Percentiles rank a stretch among this genome's conserved stretches.
Evolutionary conservation across 2,797 vertebrate genomes (phyloP).

Genomic region (Gymnocypris eckloni): DNA sequence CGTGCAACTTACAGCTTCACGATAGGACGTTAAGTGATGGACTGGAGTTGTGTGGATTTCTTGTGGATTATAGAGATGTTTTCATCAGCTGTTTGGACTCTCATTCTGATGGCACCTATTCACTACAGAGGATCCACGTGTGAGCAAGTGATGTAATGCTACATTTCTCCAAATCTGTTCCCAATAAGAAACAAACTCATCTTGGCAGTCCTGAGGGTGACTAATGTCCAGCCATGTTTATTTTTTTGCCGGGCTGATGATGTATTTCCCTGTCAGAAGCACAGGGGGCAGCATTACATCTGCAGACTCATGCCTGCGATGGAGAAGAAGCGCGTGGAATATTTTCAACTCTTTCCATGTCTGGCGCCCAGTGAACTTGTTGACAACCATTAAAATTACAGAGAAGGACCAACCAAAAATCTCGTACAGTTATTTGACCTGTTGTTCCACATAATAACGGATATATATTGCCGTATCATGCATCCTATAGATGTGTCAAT

Average conservation of each 20-base stretch:
- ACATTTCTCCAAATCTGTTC: neutral
- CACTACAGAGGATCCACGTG: neutral
- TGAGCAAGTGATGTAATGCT: neutral
- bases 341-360: conserved; percentile 37
- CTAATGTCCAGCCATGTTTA: neutral
- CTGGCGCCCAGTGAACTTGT: conserved; percentile 37
- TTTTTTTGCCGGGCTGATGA: neutral
- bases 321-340: conserved; percentile 39
- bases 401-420: neutral
- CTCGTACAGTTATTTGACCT: neutral
- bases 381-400: neutral
- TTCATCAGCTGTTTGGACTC: neutral
- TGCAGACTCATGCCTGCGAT: neutral
- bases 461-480: conserved; percentile 65
- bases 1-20: neutral
- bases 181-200: neutral
- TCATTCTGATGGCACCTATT: neutral
- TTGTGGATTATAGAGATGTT: neutral
- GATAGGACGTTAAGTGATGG: neutral
- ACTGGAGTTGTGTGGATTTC: neutral
- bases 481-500: conserved; percentile 86
- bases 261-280: conserved; percentile 50
- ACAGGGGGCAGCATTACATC: conserved; percentile 58
- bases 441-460: neutral
- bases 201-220: neutral